These are phyloP conservation scores for Globicephala melas DNA, from an alignment of 2,113 vertebrate species.

Conservation along the genomic window DNA sequence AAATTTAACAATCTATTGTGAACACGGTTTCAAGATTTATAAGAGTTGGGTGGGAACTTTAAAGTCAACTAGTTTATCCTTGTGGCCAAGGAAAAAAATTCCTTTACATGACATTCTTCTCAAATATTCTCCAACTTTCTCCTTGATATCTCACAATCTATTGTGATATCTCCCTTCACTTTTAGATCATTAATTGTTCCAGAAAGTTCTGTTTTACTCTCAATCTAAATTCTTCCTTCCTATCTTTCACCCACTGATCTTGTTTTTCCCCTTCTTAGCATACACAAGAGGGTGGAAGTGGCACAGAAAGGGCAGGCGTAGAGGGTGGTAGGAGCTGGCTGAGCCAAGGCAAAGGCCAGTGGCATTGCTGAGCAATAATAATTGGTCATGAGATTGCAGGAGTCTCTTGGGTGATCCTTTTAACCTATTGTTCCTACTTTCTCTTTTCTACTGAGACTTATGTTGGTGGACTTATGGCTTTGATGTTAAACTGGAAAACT, in stretches of 20 bases:
- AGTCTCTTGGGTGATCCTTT: not conserved
- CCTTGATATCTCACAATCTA: not conserved
- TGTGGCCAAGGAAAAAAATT: not conserved
- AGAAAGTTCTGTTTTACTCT: not conserved
- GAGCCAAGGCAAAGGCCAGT: not conserved
- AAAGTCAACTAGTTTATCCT: not conserved
- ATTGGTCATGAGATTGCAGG: not conserved
- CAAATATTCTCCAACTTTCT: not conserved
- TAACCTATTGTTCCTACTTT: not conserved
- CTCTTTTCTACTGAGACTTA: not conserved
- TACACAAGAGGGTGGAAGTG: not conserved
- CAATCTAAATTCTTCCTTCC: not conserved
- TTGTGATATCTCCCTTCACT: not conserved
- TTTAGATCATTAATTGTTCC: not conserved
- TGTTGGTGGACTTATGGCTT: not conserved
- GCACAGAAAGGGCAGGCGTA: fast-evolving
- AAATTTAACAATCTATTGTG: not conserved
- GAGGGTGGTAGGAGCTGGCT: not conserved
- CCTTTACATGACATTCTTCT: not conserved
- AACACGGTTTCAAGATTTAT: not conserved
- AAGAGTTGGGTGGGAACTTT: not conserved
- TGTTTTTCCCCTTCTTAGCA: not conserved
- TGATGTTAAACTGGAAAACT: not conserved
- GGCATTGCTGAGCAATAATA: not conserved
- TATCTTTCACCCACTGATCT: not conserved